Base-by-base conservation (phyloP, 2,888 invertebrate species). In the Sisyra nigra region DNA sequence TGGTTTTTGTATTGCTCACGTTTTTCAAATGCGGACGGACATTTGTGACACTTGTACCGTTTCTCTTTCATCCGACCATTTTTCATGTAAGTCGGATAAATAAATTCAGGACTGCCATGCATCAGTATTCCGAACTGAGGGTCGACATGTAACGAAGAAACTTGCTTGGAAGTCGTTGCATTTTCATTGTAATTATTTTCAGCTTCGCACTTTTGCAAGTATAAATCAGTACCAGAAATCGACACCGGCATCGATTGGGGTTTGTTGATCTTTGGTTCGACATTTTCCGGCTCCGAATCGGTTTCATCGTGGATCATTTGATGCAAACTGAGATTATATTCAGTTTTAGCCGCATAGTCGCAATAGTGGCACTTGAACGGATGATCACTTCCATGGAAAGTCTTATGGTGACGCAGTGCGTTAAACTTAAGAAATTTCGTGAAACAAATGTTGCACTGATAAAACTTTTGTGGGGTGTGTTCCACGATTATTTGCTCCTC, bases 21-120 rank as follows among this genome's bases (percentile, higher is more conserved):
- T 61, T 88, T 87, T 54, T 86, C 84, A 60, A 88, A 88, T 1
- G 86, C 84, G 36, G 86, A 86, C 0, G 89, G 88, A 56, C 88
- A 88, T 61, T 85, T 84, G 53, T 78, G 76, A 58, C 86, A 86
- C 60, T 84, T 83, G 61, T 83, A 84, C 3, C 81, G 70, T 56
- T 82, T 83, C 55, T 81, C 80, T 56, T 80, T 81, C 53, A 78
- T 65, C 3, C 76, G 68, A 1, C 82, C 83, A 54, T 82, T 82
- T 58, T 80, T 79, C 45, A 81, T 55, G 49, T 76, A 79, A 1
- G 79, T 79, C 1, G 81, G 82, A 55, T 83, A 83, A 42, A 77
- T 73, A 53, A 83, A 83, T 50, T 80, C 76, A 1, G 82, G 82
- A 60, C 80, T 82, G 3, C 82, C 83, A 48, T 77, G 74, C 72